Evolutionary conservation across 2,113 vertebrate species (phyloP).

Genomic region (Strigops habroptila): DNA sequence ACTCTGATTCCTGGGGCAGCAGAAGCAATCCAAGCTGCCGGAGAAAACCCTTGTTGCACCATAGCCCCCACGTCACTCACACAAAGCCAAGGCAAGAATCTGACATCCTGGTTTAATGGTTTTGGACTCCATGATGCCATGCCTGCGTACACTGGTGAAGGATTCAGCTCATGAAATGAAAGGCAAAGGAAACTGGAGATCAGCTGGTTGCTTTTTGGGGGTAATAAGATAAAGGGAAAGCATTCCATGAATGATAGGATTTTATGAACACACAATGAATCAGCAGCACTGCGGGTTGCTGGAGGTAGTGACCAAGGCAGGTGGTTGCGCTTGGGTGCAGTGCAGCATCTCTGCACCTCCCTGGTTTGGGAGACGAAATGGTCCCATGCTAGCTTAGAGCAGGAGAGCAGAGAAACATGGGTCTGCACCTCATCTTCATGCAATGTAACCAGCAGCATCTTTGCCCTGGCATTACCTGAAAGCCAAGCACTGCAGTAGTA

Average conservation of each 20-base stretch:
- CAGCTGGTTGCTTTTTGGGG: background rate
- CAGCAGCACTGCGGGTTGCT: background rate
- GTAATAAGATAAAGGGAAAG: background rate
- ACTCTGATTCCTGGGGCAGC: background rate
- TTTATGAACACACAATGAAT: background rate
- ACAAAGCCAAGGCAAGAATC: background rate
- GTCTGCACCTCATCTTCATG: background rate
- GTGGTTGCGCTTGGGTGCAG: background rate
- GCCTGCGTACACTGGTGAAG: background rate
- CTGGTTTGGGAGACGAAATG: background rate
- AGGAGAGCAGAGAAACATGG: background rate
- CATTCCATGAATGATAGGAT: background rate
- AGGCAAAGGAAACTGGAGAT: background rate
- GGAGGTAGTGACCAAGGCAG: background rate
- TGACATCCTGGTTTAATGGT: rapidly evolving
- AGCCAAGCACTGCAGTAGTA: background rate
- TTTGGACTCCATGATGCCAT: background rate
- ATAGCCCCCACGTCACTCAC: background rate
- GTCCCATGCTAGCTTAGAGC: background rate
- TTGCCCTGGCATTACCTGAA: background rate
- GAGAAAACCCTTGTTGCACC: background rate
- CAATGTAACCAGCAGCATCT: background rate
- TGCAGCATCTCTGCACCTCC: background rate
- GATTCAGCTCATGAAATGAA: background rate
- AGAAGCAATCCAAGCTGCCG: background rate